Evolutionary conservation across 1,140 invertebrate species (phyloP).

Genomic region (Drosophila bocki): DNA sequence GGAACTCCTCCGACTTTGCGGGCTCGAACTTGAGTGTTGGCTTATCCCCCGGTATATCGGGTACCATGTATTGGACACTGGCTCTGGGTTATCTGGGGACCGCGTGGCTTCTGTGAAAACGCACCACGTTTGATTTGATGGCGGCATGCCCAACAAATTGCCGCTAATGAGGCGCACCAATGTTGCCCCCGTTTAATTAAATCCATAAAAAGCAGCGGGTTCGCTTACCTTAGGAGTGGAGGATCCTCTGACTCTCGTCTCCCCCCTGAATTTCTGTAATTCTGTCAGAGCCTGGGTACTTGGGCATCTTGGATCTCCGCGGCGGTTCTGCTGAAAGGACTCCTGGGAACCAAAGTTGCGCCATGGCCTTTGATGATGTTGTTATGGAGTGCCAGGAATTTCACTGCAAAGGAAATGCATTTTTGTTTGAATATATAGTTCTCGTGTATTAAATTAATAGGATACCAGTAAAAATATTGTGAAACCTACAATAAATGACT

Average conservation of each 20-base stretch:
- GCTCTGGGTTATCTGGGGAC: constrained; percentile 48
- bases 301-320: background rate
- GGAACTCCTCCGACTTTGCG: constrained; percentile 12
- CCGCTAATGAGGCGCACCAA: constrained; percentile 73
- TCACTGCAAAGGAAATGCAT: constrained; percentile 43
- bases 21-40: constrained; percentile 9
- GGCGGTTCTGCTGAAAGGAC: constrained; percentile 61
- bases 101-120: constrained; percentile 55
- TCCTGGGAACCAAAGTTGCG: constrained; percentile 55
- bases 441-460: background rate
- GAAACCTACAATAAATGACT: background rate
- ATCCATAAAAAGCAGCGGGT: constrained; percentile 66
- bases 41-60: constrained; percentile 24
- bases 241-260: constrained; percentile 1
- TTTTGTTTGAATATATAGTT: constrained; percentile 14
- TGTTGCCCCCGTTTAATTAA: constrained; percentile 72
- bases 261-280: constrained; percentile 28
- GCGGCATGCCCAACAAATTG: constrained; percentile 77
- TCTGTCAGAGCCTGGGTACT: constrained; percentile 9
- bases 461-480: background rate
- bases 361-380: constrained; percentile 57
- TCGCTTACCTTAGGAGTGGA: constrained; percentile 53
- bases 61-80: constrained; percentile 4
- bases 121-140: constrained; percentile 55
- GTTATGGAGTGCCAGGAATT: constrained; percentile 51